These are phyloP conservation scores for Sitobion miscanthi DNA, from an alignment of 1,140 invertebrate species.

Conservation along the genomic window DNA sequence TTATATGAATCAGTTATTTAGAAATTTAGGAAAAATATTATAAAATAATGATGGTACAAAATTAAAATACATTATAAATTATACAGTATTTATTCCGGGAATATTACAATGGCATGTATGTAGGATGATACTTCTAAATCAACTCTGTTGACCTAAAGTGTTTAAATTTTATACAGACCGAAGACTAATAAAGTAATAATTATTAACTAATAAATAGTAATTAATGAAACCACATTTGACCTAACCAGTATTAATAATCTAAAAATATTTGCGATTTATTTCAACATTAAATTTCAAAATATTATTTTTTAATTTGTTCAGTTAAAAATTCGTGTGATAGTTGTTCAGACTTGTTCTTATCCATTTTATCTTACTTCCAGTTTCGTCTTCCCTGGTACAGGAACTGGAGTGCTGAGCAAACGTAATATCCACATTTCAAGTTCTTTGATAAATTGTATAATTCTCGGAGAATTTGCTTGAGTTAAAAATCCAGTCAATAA, in stretches of 20 bases:
- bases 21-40: neutral
- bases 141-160: neutral
- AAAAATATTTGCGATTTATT: neutral
- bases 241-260: neutral
- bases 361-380: conserved; percentile 74
- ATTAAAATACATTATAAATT: neutral
- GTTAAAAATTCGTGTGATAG: neutral
- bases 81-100: neutral
- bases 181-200: too few relatives aligned
- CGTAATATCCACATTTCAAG: conserved; percentile 99
- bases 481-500: conserved; percentile 77
- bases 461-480: conserved; percentile 82
- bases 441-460: conserved; percentile 94
- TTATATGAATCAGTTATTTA: neutral
- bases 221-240: neutral
- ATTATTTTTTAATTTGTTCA: neutral
- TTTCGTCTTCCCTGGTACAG: conserved; percentile 94
- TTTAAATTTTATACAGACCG: neutral
- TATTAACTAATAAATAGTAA: neutral
- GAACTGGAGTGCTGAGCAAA: conserved; percentile 94
- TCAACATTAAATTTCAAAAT: neutral
- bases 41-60: neutral
- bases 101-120: neutral
- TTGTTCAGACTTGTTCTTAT: neutral
- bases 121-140: neutral